These are phyloP conservation scores for Taxidea taxus DNA, from an alignment of 2,113 vertebrate genomes.

Conservation along the genomic window DNA sequence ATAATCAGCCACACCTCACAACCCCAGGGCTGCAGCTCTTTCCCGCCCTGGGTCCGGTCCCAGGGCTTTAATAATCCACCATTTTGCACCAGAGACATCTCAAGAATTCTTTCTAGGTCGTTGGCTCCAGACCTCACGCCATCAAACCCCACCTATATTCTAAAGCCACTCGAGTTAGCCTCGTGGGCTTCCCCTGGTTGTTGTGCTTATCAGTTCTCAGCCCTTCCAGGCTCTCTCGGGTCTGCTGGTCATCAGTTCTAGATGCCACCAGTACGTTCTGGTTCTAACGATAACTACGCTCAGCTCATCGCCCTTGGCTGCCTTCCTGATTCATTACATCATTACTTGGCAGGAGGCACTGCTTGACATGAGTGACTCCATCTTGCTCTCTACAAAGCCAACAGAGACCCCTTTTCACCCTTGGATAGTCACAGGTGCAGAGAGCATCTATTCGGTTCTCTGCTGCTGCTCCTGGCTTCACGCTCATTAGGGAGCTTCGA, in stretches of 20 bases:
- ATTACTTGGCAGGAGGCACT: neutral
- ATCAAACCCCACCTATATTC: neutral
- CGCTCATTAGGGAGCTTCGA: neutral
- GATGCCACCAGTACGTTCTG: neutral
- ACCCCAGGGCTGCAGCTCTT: neutral
- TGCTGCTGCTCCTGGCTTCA: neutral
- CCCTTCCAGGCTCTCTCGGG: neutral
- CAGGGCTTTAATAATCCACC: no score
- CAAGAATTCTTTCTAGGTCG: no score
- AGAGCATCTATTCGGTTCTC: neutral
- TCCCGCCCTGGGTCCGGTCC: no score
- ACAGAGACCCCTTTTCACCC: neutral
- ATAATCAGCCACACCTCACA: neutral
- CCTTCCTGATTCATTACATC: neutral
- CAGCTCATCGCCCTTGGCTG: neutral
- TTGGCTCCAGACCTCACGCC: neutral
- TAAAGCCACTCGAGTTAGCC: neutral
- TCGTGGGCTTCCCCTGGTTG: neutral
- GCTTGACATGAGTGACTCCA: neutral
- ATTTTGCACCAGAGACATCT: no score
- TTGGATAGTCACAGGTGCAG: neutral
- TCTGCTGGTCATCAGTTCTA: neutral
- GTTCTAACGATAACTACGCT: neutral
- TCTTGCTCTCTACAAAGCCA: neutral
- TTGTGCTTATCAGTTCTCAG: neutral